Evolutionary conservation across 2,888 invertebrate genomes (phyloP).

Genomic region (Philaethria dido): DNA sequence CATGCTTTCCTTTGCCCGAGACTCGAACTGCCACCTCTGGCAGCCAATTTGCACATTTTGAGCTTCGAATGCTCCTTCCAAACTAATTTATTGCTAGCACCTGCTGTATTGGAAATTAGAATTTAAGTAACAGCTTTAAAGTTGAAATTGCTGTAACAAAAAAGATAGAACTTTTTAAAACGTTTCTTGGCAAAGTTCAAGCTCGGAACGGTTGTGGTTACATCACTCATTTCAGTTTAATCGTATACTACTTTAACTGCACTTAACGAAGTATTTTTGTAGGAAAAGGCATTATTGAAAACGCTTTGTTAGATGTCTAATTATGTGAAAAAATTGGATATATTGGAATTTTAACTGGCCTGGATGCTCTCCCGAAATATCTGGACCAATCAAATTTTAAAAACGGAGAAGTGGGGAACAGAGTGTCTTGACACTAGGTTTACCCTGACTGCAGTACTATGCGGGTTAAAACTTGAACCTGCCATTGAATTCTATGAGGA

Average conservation of each 20-base stretch:
- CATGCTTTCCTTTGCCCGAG: constrained; percentile 41
- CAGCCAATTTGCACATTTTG: constrained; percentile 49
- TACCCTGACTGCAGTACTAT: no score
- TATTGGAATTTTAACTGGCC: background rate
- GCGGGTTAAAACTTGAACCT: no score
- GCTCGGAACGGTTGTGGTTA: constrained; percentile 43
- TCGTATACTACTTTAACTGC: constrained; percentile 40
- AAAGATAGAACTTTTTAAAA: constrained; percentile 32
- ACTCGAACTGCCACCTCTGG: constrained; percentile 41
- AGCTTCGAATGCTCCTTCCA: constrained; percentile 44
- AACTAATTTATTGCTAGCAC: constrained; percentile 39
- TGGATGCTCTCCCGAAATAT: no score
- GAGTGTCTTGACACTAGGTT: no score
- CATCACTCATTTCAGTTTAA: constrained; percentile 46
- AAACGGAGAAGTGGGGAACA: no score
- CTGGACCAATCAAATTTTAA: no score
- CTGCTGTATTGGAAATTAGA: constrained; percentile 10
- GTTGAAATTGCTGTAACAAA: constrained; percentile 13
- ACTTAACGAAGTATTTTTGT: constrained; percentile 25
- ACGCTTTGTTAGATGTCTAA: constrained; percentile 4
- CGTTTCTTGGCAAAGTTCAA: constrained; percentile 40
- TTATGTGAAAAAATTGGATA: background rate
- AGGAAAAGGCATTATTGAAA: constrained; percentile 10
- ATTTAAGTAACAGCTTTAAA: background rate
- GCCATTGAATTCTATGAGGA: no score